Conservation (phyloP, 2,113 vertebrate genomes). For the Microcebus ravelobensis region DNA sequence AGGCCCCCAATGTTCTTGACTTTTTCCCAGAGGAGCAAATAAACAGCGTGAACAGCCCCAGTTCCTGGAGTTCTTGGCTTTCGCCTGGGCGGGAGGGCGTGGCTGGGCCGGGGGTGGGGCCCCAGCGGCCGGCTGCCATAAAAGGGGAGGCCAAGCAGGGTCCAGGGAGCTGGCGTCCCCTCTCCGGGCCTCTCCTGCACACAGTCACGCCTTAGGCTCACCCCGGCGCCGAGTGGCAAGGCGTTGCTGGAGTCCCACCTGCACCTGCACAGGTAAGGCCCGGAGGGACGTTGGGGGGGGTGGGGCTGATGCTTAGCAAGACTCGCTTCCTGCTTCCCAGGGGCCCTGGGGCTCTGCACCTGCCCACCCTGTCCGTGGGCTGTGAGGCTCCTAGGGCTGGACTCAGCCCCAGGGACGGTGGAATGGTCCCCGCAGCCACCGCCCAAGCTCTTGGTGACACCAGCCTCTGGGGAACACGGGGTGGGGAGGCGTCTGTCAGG, state of each 20-base stretch:
- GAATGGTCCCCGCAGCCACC: background rate
- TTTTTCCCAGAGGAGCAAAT: slow-evolving; percentile 85
- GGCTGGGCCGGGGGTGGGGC: background rate
- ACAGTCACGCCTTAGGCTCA: background rate
- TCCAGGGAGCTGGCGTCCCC: accelerated
- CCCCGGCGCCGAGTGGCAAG: accelerated
- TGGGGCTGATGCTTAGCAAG: background rate
- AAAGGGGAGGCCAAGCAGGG: background rate
- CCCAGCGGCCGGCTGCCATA: accelerated
- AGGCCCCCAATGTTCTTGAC: slow-evolving; percentile 70
- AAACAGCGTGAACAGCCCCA: slow-evolving; percentile 82
- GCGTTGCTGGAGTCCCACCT: accelerated
- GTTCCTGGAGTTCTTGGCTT: slow-evolving; percentile 42
- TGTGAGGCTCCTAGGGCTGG: background rate
- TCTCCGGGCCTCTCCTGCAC: accelerated
- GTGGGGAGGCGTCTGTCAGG: too few relatives aligned
- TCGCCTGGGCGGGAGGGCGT: background rate
- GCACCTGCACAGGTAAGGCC: slow-evolving; percentile 19
- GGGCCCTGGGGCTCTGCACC: background rate
- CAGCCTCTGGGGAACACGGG: background rate
- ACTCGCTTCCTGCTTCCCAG: background rate
- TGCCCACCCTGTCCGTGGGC: background rate
- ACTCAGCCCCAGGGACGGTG: background rate
- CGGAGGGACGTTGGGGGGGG: background rate
- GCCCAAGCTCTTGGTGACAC: background rate